These are phyloP conservation scores for Synodontis membranacea DNA, from an alignment of 2,113 vertebrate genomes.

Conservation along the genomic window DNA sequence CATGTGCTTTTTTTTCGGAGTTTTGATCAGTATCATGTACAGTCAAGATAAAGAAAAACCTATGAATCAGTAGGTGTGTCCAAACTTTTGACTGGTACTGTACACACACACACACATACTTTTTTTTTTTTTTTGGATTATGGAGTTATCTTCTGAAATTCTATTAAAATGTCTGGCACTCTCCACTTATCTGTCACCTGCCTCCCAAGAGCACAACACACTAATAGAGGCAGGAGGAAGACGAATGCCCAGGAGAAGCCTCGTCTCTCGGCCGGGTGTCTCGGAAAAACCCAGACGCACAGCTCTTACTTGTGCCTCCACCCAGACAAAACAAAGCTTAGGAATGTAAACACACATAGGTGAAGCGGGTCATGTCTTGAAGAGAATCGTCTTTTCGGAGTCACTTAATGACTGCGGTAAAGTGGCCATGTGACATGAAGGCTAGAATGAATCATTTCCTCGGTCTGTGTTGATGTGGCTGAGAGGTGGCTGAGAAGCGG, in stretches of 20 bases:
- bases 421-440: slow-evolving; percentile 29
- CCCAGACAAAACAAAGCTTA: slow-evolving; percentile 48
- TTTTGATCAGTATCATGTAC: too few species aligned
- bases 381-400: slow-evolving; percentile 14
- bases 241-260: slow-evolving; percentile 67
- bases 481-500: slow-evolving; percentile 35
- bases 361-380: slow-evolving; percentile 13
- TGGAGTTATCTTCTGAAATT: slow-evolving; percentile 81
- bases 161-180: slow-evolving; percentile 78
- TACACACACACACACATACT: too few species aligned
- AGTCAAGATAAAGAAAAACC: too few species aligned
- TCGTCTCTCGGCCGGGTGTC: slow-evolving; percentile 24
- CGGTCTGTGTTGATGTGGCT: slow-evolving; percentile 4
- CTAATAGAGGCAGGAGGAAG: slow-evolving; percentile 77
- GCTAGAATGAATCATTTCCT: slow-evolving; percentile 30
- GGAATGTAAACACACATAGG: slow-evolving; percentile 45
- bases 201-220: slow-evolving; percentile 70
- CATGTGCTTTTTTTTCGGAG: too few species aligned
- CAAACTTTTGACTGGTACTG: slow-evolving; percentile 15
- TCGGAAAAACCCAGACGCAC: slow-evolving; percentile 17
- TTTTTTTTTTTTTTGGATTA: too few species aligned
- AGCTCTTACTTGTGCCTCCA: slow-evolving; percentile 43
- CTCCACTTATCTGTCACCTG: slow-evolving; percentile 80
- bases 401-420: slow-evolving; percentile 20
- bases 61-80: too few species aligned